Evolutionary conservation across 2,113 vertebrate species (phyloP).

Genomic region (Mugil cephalus): DNA sequence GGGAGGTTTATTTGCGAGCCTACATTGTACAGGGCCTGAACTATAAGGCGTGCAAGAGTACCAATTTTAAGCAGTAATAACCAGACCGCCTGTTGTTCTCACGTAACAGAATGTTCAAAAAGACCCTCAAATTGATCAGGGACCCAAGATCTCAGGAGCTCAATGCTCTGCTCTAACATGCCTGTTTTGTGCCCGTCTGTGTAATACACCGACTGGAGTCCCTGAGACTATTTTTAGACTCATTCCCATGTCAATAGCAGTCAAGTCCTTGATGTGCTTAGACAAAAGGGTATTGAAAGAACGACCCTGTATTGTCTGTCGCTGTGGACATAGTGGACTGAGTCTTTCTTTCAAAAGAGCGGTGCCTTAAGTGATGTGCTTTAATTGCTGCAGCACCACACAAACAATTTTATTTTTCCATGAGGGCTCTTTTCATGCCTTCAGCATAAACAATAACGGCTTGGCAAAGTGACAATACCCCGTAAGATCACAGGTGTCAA

Average conservation of each 20-base stretch:
- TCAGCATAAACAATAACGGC: neutral
- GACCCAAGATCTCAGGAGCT: slow-evolving; percentile 39
- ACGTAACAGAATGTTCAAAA: slow-evolving; percentile 52
- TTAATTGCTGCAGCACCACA: slow-evolving; percentile 16
- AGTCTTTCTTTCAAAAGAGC: slow-evolving; percentile 31
- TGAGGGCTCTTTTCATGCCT: neutral
- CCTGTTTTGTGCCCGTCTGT: slow-evolving; percentile 42
- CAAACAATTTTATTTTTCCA: neutral
- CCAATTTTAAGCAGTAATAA: slow-evolving; percentile 67
- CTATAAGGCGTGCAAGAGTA: slow-evolving; percentile 41
- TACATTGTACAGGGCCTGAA: slow-evolving; percentile 30
- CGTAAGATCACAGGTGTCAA: slow-evolving; percentile 6
- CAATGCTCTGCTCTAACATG: slow-evolving; percentile 46
- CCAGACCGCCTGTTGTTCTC: slow-evolving; percentile 54
- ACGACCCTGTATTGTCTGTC: slow-evolving; percentile 39
- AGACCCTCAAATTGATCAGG: slow-evolving; percentile 57
- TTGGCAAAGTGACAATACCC: neutral
- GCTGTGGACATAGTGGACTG: slow-evolving; percentile 21
- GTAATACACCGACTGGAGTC: slow-evolving; percentile 35
- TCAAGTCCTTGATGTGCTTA: slow-evolving; percentile 47
- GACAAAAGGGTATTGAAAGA: slow-evolving; percentile 28
- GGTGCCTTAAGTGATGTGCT: slow-evolving; percentile 28
- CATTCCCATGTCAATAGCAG: slow-evolving; percentile 51
- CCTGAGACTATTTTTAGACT: slow-evolving; percentile 65
- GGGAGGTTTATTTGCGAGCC: slow-evolving; percentile 43